A percentile compares a stretch with the other conserved stretches of the same genome.
phyloP scores from a whole-genome alignment of 1,140 invertebrate species.

The Lordiphosa collinella region DNA sequence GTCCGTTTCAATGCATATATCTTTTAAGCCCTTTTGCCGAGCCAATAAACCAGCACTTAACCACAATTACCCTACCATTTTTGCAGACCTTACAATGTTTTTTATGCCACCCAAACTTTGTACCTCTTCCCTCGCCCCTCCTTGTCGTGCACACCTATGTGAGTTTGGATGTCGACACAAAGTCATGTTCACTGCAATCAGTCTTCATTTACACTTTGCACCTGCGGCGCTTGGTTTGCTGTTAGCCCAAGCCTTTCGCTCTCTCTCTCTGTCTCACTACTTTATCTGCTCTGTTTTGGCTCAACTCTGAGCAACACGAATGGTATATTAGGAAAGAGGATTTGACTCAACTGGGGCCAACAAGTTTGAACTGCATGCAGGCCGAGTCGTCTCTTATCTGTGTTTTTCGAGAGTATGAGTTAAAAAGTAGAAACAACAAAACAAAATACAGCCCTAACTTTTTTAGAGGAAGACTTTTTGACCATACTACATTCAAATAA shows the following conservation, averaged over 20 bases:
- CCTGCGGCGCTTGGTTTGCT: constrained; percentile 58
- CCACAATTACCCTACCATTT: constrained; percentile 74
- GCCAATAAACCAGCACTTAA: constrained; percentile 76
- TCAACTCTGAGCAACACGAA: constrained; percentile 42
- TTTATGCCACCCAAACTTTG: too few species aligned
- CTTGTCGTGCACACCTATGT: constrained; percentile 1
- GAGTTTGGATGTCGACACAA: constrained; percentile 39
- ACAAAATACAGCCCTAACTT: background rate
- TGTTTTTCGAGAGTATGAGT: constrained; percentile 33
- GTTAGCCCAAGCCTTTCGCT: constrained; percentile 13
- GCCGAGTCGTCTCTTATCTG: constrained; percentile 8
- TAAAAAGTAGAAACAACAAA: constrained; percentile 5
- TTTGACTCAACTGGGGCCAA: constrained; percentile 33
- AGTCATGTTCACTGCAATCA: constrained; percentile 68
- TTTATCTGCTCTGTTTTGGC: constrained; percentile 23
- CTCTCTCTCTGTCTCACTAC: constrained; percentile 22
- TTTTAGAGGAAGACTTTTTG: background rate
- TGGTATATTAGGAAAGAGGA: constrained; percentile 11
- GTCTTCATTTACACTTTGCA: constrained; percentile 78
- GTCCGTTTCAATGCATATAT: constrained; percentile 50
- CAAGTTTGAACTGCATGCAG: constrained; percentile 67
- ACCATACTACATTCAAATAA: too few species aligned
- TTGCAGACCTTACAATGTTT: constrained; percentile 55
- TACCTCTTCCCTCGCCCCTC: constrained; percentile 16
- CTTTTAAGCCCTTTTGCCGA: constrained; percentile 72